Percentiles rank a stretch among this genome's conserved stretches.
Conservation (phyloP, 2,888 invertebrate species). For the Drosophila putrida region DNA sequence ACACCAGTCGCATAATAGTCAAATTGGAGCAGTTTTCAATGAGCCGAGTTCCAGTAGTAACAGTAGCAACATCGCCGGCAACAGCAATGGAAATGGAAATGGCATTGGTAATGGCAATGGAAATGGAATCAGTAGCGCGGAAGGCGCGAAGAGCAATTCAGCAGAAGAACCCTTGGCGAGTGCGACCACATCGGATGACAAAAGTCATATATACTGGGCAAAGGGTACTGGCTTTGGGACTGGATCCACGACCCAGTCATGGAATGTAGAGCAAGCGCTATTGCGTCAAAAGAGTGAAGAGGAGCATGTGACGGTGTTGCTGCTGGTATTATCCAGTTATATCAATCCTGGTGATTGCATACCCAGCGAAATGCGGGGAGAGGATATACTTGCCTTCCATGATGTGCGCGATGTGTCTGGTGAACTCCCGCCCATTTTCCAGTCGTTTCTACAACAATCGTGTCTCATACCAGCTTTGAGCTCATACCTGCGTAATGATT, state of each 20-base stretch:
- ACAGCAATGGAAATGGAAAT: conserved; percentile 22
- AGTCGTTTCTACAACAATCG: conserved; percentile 92
- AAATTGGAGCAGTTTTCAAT: conserved; percentile 76
- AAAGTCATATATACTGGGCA: conserved; percentile 95
- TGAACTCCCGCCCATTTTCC: conserved; percentile 90
- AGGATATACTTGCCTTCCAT: conserved; percentile 84
- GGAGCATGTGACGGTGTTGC: conserved; percentile 95
- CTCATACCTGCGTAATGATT: conserved; percentile 96
- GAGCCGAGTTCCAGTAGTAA: conserved; percentile 46
- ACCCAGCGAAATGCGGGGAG: conserved; percentile 84
- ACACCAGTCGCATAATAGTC: conserved; percentile 89
- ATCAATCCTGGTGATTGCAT: conserved; percentile 90
- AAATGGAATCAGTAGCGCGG: not conserved
- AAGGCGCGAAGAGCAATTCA: conserved; percentile 36
- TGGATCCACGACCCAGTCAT: conserved; percentile 97
- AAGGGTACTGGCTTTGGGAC: conserved; percentile 99
- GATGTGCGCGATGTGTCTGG: conserved; percentile 85
- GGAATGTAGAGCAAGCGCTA: conserved; percentile 98
- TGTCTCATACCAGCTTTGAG: conserved; percentile 95
- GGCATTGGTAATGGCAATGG: conserved; percentile 29
- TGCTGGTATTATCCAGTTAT: conserved; percentile 94
- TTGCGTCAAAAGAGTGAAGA: conserved; percentile 95
- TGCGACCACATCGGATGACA: conserved; percentile 87
- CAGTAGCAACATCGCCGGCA: conserved; percentile 32
- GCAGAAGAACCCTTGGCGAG: conserved; percentile 76